A percentile compares a stretch with the other conserved stretches of the same genome.
Evolutionary conservation across 2,888 invertebrate genomes (phyloP).

Genomic region (Latrodectus hesperus): DNA sequence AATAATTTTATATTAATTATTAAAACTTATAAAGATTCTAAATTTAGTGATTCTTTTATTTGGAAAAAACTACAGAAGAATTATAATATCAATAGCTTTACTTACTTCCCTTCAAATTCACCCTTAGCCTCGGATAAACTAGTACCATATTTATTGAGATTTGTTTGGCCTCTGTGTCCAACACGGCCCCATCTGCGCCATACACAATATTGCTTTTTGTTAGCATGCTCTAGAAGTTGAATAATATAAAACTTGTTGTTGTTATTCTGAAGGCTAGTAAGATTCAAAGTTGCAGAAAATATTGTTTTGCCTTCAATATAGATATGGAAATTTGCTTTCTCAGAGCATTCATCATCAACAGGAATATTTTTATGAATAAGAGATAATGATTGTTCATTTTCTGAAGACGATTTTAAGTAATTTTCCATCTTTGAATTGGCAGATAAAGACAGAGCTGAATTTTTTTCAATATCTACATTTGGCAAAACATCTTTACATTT

Average conservation of each 20-base stretch:
- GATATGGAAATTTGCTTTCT: constrained; percentile 29
- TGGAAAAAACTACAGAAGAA: too few relatives aligned
- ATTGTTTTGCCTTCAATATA: constrained; percentile 73
- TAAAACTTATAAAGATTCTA: too few relatives aligned
- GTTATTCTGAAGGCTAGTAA: constrained; percentile 78
- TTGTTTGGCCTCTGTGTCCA: constrained; percentile 77
- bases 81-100: neutral
- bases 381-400: neutral
- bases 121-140: constrained; percentile 76
- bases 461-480: neutral
- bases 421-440: neutral
- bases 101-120: constrained; percentile 76
- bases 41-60: too few relatives aligned
- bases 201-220: constrained; percentile 74
- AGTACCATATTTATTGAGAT: constrained; percentile 74
- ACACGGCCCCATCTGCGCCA: constrained; percentile 79
- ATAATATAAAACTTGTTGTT: constrained; percentile 78
- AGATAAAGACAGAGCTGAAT: neutral
- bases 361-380: constrained; percentile 6
- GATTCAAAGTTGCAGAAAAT: constrained; percentile 77
- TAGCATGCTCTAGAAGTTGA: constrained; percentile 76
- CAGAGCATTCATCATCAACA: constrained; percentile 59
- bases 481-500: neutral
- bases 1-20: too few relatives aligned
- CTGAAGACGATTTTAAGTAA: neutral